A percentile compares a stretch with the other conserved stretches of the same genome.
Conservation (phyloP, 2,797 vertebrate genomes). For the Oryzias sinensis region DNA sequence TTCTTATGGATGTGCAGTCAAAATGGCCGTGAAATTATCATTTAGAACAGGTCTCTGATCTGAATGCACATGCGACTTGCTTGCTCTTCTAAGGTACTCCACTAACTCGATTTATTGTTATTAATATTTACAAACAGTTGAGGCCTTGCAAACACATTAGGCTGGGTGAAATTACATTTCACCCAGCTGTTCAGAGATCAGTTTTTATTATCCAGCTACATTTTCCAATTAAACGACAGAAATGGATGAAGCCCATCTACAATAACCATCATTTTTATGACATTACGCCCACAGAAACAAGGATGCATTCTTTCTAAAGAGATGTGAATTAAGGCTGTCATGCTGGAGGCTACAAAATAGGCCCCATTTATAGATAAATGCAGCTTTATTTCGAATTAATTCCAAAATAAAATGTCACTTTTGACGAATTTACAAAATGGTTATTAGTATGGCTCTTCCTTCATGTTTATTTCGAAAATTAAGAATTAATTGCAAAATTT, state of each 20-base stretch:
- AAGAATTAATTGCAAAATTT: no score
- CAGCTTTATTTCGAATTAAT: constrained; percentile 21
- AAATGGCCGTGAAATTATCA: constrained; percentile 77
- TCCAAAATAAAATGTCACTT: neutral
- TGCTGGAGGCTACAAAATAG: constrained; percentile 5
- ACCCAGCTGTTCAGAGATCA: constrained; percentile 75
- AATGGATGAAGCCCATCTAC: constrained; percentile 68
- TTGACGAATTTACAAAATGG: neutral
- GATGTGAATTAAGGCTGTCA: constrained; percentile 8
- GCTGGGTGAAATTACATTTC: constrained; percentile 75
- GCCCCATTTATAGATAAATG: constrained; percentile 6
- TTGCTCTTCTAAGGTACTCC: constrained; percentile 62
- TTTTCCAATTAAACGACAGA: constrained; percentile 72
- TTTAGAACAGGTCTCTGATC: constrained; percentile 68
- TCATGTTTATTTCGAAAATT: no score
- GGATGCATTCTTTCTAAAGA: constrained; percentile 19
- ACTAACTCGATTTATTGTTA: constrained; percentile 80
- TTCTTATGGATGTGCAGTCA: constrained; percentile 69
- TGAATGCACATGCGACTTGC: constrained; percentile 56
- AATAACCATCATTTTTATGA: constrained; percentile 55
- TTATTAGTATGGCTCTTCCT: no score
- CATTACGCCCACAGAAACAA: constrained; percentile 38
- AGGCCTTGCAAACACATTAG: constrained; percentile 76
- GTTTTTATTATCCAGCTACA: constrained; percentile 69
- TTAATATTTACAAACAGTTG: constrained; percentile 79